These are phyloP conservation scores for Chiloscyllium plagiosum DNA, from an alignment of 2,113 vertebrate species.

Conservation along the genomic window DNA sequence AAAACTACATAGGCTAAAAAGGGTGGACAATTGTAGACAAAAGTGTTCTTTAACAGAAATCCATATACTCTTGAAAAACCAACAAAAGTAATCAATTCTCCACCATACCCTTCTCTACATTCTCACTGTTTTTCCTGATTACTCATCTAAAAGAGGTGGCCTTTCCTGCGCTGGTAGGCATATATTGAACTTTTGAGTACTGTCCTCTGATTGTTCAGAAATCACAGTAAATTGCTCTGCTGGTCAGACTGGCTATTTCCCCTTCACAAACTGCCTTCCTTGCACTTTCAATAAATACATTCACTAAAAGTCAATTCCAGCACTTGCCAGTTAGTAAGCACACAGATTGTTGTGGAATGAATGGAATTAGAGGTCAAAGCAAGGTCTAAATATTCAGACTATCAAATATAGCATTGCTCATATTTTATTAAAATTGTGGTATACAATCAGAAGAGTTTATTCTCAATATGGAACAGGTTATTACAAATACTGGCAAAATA, in stretches of 20 bases:
- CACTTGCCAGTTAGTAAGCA: constrained; percentile 50
- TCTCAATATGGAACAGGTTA: neutral
- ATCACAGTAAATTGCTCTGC: constrained; percentile 47
- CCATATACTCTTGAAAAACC: neutral
- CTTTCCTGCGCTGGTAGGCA: constrained; percentile 39
- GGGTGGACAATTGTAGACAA: neutral
- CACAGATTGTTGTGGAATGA: constrained; percentile 42
- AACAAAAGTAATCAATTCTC: neutral
- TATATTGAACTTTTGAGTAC: constrained; percentile 47
- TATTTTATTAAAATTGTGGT: constrained; percentile 5
- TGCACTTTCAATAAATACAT: constrained; percentile 51
- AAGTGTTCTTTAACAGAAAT: neutral
- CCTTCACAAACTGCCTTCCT: constrained; percentile 45
- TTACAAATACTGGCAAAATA: neutral
- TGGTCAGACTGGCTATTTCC: constrained; percentile 46
- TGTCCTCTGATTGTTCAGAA: constrained; percentile 46
- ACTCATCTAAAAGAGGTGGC: constrained; percentile 40
- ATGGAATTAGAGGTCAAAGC: constrained; percentile 44
- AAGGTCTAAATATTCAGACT: constrained; percentile 35
- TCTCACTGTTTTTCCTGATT: neutral
- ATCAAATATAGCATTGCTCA: neutral
- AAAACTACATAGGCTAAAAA: neutral
- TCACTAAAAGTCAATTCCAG: constrained; percentile 54
- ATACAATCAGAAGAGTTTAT: neutral
- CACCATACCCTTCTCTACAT: neutral